Percentiles rank a stretch among this genome's conserved stretches.
Conservation (phyloP, 2,888 invertebrate species). For the Emmelina monodactyla region DNA sequence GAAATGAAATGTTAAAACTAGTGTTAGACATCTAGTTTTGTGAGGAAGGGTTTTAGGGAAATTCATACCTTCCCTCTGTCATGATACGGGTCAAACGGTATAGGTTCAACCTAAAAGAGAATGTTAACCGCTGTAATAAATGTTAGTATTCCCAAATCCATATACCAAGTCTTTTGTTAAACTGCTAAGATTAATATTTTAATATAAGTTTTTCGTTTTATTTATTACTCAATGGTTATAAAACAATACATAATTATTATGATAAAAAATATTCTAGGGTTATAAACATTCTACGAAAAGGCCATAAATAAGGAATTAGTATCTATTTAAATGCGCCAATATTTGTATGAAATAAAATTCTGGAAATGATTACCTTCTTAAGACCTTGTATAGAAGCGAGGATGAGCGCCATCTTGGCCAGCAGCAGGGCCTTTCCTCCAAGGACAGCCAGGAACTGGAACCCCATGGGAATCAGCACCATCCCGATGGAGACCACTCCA, state of each 20-base stretch:
- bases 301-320: too few species aligned
- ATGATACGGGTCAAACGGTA: slow-evolving; percentile 51
- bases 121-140: slow-evolving; percentile 24
- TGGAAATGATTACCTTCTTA: slow-evolving; percentile 77
- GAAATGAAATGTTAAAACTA: too few species aligned
- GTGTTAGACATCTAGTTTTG: too few species aligned
- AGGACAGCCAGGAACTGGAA: slow-evolving; percentile 85
- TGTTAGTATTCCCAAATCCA: too few species aligned
- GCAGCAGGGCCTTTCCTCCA: slow-evolving; percentile 79
- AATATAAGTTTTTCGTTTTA: too few species aligned
- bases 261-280: too few species aligned
- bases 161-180: too few species aligned
- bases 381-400: slow-evolving; percentile 82
- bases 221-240: too few species aligned
- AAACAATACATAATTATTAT: too few species aligned
- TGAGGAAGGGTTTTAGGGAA: slow-evolving; percentile 21
- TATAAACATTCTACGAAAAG: too few species aligned
- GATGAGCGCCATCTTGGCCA: slow-evolving; percentile 83
- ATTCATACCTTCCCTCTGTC: slow-evolving; percentile 53
- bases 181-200: too few species aligned
- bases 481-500: slow-evolving; percentile 77
- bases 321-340: slow-evolving; percentile 5
- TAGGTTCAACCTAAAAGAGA: slow-evolving; percentile 55
- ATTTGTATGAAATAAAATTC: too few species aligned
- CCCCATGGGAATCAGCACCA: slow-evolving; percentile 81